Evolutionary conservation across 2,888 invertebrate species (phyloP), one percentile per base, ranked within the genome.

Genomic region (Tipula lateralis): DNA sequence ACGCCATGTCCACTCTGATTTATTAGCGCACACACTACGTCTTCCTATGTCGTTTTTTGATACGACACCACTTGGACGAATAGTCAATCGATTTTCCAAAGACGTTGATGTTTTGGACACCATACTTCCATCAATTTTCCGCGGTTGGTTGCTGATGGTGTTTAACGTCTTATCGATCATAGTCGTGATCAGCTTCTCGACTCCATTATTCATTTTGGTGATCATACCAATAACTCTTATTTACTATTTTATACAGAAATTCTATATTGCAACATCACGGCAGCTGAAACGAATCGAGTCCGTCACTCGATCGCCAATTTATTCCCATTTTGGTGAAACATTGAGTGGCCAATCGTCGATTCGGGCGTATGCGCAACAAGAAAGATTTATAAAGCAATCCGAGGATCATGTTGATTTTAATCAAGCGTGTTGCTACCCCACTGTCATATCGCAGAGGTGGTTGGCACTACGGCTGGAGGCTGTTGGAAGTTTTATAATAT

Each of bases 11-110:
- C 93, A 93, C 88, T 88, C 88, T 87, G 87, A 87, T 86, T 89
- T 93, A 87, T 88, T 93, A 86, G 86, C 87, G 84, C 91, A 90
- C 87, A 89, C 92, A 86, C 88, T 94, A 83, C 90, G 90, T 87
- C 91, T 91, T 87, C 92, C 93, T 85, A 91, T 92, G 90, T 91
- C 91, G 86, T 93, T 93, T 90, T 93, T 93, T 89, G 93, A 93
- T 88, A 91, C 91, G 86, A 92, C 92, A 85, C 93, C 93, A 6
- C 88, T 90, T 85, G 93, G 93, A 87, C 90, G 93, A 87, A 91
- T 93, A 86, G 89, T 93, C 66, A 92, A 92, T 89, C 91, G 93
- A 85, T 92, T 93, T 88, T 91, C 92, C 85, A 92, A 92, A 90
- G 93, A 93, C 88, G 88, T 92, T 86, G 92, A 92, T 87, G 91